Percentiles rank a stretch among this genome's conserved stretches.
phyloP scores from a whole-genome alignment of 2,888 invertebrate species.

The Dolichomitus sp. region DNA sequence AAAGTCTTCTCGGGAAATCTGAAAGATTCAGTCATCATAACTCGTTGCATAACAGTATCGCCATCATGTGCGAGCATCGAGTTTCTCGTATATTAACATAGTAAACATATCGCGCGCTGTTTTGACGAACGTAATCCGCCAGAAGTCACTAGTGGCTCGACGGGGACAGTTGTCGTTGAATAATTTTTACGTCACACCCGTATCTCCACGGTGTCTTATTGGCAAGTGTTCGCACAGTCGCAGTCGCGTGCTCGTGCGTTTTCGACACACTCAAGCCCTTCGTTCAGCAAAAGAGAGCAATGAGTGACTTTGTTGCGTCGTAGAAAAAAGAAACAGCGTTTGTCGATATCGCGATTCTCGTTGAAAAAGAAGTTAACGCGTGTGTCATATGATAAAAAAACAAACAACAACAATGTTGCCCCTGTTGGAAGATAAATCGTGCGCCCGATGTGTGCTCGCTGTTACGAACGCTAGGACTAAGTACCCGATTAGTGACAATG shows the following conservation, averaged over 20 bases:
- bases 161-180: slow-evolving; percentile 7
- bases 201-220: not conserved
- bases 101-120: not conserved
- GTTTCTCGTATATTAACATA: not conserved
- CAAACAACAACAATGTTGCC: slow-evolving; percentile 47
- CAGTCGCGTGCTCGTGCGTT: slow-evolving; percentile 9
- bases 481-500: slow-evolving; percentile 79
- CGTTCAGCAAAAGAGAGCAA: slow-evolving; percentile 9
- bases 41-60: slow-evolving; percentile 2
- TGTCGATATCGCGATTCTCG: slow-evolving; percentile 16
- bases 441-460: slow-evolving; percentile 71
- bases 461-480: slow-evolving; percentile 81
- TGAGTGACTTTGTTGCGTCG: slow-evolving; percentile 51
- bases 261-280: not conserved
- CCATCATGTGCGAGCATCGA: slow-evolving; percentile 1
- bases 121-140: slow-evolving; percentile 11
- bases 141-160: not conserved
- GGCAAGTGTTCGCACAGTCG: slow-evolving; percentile 31
- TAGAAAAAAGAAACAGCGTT: slow-evolving; percentile 2
- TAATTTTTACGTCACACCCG: slow-evolving; percentile 2
- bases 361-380: not conserved
- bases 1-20: not conserved
- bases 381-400: slow-evolving; percentile 15
- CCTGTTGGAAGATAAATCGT: slow-evolving; percentile 55
- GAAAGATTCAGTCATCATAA: not conserved